Evolutionary conservation across 2,888 invertebrate genomes (phyloP).

Genomic region (Lasioglossum pauxillum): DNA sequence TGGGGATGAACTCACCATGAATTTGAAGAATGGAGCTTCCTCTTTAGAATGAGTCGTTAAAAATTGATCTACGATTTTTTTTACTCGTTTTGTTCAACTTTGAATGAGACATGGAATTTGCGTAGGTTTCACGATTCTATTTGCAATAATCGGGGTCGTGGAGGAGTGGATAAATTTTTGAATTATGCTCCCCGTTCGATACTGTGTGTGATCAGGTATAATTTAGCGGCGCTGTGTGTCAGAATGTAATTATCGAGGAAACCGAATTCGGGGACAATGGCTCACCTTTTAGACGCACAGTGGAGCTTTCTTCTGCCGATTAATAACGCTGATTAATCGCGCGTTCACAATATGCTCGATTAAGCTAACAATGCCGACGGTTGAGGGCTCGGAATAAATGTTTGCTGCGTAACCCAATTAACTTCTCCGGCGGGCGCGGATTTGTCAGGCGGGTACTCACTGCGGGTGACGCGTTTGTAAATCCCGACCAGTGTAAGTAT

Average conservation of each 20-base stretch:
- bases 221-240: background rate
- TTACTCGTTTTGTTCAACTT: background rate
- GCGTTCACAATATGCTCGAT: conserved; percentile 44
- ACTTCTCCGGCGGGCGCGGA: conserved; percentile 37
- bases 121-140: background rate
- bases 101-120: background rate
- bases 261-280: background rate
- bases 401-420: conserved; percentile 58
- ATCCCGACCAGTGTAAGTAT: conserved; percentile 4
- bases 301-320: background rate
- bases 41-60: background rate
- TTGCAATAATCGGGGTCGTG: background rate
- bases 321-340: conserved; percentile 45
- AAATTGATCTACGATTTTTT: background rate
- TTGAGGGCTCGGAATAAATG: conserved; percentile 51
- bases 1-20: too few species aligned
- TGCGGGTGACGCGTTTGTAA: conserved; percentile 37
- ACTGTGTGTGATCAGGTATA: background rate
- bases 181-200: background rate
- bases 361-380: conserved; percentile 48
- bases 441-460: conserved; percentile 17
- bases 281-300: background rate
- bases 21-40: accelerated
- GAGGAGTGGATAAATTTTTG: background rate
- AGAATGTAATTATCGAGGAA: background rate